These are phyloP conservation scores for Bagarius yarrelli DNA, from an alignment of 2,113 vertebrate genomes.

Conservation along the genomic window DNA sequence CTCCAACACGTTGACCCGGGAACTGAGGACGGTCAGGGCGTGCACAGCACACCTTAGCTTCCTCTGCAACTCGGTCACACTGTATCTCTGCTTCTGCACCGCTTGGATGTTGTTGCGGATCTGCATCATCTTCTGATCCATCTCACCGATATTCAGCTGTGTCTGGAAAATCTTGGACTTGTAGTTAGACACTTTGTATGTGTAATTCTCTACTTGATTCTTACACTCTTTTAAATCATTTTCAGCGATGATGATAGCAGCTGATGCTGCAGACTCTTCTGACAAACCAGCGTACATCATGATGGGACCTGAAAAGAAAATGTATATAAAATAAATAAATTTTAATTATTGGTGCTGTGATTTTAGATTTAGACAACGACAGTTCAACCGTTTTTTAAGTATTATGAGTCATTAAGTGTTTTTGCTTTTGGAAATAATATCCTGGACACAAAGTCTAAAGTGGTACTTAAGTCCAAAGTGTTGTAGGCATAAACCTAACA, in stretches of 20 bases:
- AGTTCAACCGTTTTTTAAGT: too few relatives aligned
- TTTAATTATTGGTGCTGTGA: too few relatives aligned
- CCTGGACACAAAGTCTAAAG: too few relatives aligned
- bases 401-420: too few relatives aligned
- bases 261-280: fast-evolving
- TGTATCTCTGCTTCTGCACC: background rate
- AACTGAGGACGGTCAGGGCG: constrained; percentile 5
- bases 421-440: too few relatives aligned
- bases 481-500: too few relatives aligned
- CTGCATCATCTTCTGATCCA: background rate
- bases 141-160: background rate
- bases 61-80: background rate
- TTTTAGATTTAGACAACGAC: too few relatives aligned
- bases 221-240: background rate
- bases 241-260: background rate
- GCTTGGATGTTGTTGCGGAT: background rate
- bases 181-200: constrained; percentile 10
- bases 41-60: constrained; percentile 13
- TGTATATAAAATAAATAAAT: too few relatives aligned
- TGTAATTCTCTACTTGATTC: background rate
- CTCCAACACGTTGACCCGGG: constrained; percentile 2
- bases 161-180: background rate
- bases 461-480: too few relatives aligned
- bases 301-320: background rate
- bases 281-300: background rate